A percentile compares a stretch with the other conserved stretches of the same genome.
phyloP scores from a whole-genome alignment of 2,113 vertebrate species.

The Pterocles gutturalis region DNA sequence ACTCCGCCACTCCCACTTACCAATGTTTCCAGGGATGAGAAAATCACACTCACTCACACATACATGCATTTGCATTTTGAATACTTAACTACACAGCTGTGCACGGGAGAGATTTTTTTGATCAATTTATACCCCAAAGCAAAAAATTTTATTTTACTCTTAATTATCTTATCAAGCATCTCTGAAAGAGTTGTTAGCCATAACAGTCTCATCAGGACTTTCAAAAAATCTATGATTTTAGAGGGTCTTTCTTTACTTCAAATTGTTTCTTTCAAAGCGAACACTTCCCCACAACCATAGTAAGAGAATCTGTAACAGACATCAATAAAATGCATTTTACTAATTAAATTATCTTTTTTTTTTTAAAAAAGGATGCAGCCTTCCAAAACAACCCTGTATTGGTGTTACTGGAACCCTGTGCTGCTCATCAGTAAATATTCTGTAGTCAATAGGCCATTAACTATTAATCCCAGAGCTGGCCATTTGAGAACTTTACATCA shows the following conservation, averaged over 20 bases:
- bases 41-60: background rate
- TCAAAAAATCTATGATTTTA: background rate
- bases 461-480: slow-evolving; percentile 69
- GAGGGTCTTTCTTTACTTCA: background rate
- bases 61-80: slow-evolving; percentile 54
- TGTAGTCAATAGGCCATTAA: slow-evolving; percentile 76
- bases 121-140: slow-evolving; percentile 61
- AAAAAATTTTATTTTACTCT: slow-evolving; percentile 32
- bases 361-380: background rate
- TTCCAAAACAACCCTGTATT: slow-evolving; percentile 5
- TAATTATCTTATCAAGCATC: slow-evolving; percentile 31
- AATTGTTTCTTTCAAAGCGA: background rate
- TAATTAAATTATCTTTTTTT: background rate
- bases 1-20: background rate
- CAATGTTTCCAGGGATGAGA: background rate
- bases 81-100: slow-evolving; percentile 42
- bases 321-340: background rate
- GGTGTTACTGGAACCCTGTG: slow-evolving; percentile 44
- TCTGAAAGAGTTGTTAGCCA: background rate
- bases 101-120: background rate
- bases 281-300: background rate
- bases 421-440: slow-evolving; percentile 68
- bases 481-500: slow-evolving; percentile 77
- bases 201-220: background rate
- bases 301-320: background rate